Conservation (phyloP, 2,113 vertebrate species). For the Empidonax alnorum region DNA sequence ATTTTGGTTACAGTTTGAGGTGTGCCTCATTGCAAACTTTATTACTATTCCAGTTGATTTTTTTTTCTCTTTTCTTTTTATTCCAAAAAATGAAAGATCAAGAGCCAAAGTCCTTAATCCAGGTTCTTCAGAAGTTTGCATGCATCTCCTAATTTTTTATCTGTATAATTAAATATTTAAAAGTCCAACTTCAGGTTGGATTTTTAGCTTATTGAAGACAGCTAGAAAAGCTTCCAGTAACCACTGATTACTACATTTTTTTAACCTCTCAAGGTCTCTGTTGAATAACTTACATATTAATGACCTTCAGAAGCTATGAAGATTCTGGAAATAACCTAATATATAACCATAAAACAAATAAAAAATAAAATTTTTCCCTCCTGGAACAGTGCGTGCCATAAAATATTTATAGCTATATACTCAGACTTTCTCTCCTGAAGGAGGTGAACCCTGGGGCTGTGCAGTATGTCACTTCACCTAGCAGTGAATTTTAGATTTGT, state of each 20-base stretch:
- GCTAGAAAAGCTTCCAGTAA: background rate
- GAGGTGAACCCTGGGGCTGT: background rate
- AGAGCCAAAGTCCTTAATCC: background rate
- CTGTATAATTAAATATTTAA: background rate
- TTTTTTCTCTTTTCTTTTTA: background rate
- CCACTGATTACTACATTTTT: background rate
- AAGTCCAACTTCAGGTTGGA: background rate
- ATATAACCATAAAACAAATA: background rate
- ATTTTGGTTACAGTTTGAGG: background rate
- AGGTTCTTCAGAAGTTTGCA: background rate
- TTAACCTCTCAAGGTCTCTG: background rate
- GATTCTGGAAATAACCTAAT: background rate
- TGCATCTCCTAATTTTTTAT: background rate
- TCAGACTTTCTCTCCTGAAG: background rate
- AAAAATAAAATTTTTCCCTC: background rate
- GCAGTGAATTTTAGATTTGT: constrained; percentile 15
- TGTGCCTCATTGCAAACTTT: background rate
- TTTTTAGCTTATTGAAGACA: background rate
- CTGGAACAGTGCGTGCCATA: background rate
- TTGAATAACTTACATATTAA: background rate
- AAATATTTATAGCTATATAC: constrained; percentile 2
- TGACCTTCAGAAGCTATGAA: background rate
- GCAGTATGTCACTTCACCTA: background rate
- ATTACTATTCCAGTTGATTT: background rate
- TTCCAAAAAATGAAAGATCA: background rate